Base-by-base conservation (phyloP, 2,888 invertebrate genomes). In the Clivina fossor region DNA sequence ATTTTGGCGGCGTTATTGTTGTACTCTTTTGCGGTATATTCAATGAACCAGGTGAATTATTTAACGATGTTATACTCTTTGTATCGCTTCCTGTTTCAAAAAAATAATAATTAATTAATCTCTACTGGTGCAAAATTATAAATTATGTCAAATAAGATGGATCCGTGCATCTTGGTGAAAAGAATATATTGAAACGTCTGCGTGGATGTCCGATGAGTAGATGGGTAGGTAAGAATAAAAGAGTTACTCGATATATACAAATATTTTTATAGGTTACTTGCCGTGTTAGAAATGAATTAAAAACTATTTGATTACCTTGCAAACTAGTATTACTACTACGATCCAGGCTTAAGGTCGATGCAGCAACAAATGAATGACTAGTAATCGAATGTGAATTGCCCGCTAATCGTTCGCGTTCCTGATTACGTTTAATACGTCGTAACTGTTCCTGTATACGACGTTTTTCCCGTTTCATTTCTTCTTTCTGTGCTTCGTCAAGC, bases 391-490 rank as follows among this genome's bases (percentile, higher is more conserved):
- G 28, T 18, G 60, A 51, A 20, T 66, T 80, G 3, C 83, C 80
- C 3, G 85, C 81, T 49, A 84, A 74, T 47, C 86, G 78, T 68
- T 90, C 90, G 7, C 89, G 80, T 69, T 91, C 94, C 71, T 95
- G 94, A 73, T 97, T 96, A 37, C 96, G 80, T 71, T 96, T 96
- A 60, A 98, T 92, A 65, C 98, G 81, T 49, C 98, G 78, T 58
- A 98, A 72, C 76, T 98, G 97, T 72, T 99, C 98, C 69, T 99
- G 98, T 63, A 96, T 89, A 47, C 94, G 82, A 38, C 98, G 81
- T 72, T 97, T 95, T 69, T 99, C 98, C 35, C 95, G 83, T 69
- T 98, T 94, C 93, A 97, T 96, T 72, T 98, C 97, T 71, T 99
- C 99, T 66, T 99, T 99, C 68, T 95, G 93, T 16, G 93, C 90